Evolutionary conservation across 2,888 invertebrate species (phyloP), one percentile per base, ranked within the genome.

Genomic region (Mythimna vitellina): DNA sequence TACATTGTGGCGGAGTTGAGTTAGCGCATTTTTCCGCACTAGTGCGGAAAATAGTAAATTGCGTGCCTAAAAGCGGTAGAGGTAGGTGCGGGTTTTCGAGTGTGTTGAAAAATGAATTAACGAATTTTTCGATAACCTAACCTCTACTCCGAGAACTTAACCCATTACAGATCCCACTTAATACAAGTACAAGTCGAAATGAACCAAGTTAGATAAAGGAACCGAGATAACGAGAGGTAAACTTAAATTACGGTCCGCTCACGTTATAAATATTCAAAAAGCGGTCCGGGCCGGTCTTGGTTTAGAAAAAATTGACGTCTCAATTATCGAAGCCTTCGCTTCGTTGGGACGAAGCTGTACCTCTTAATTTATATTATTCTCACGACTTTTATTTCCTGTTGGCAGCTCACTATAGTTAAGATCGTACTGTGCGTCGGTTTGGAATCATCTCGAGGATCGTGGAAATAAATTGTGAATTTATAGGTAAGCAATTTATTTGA

Each of bases 221-320:
- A 82, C 82, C 73, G 73, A 95, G 95, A 95, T 96, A 96, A 95
- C 92, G 87, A 92, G 92, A 92, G 92, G 91, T 92, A 92, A 92
- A 93, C 89, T 93, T 92, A 93, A 95, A 95, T 95, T 95, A 95
- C 92, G 91, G 93, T 80, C 89, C 91, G 88, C 90, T 91, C 92
- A 90, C 89, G 92, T 93, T 94, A 95, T 96, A 95, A 96, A 95
- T 95, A 95, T 95, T 95, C 93, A 94, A 93, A 92, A 91, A 93
- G 88, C 87, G 87, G 87, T 83, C 80, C 70, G 86, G 74, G 57
- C 80, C 87, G 90, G 82, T 77, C 85, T 85, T 82, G 84, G 86
- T 85, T 92, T 89, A 88, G 90, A 95, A 95, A 95, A 95, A 95
- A 93, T 92, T 95, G 95, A 96, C 95, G 94, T 95, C 96, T 96